Percentiles rank a stretch among this genome's conserved stretches.
Conservation (phyloP, 1,140 invertebrate genomes). For the Manduca sexta region DNA sequence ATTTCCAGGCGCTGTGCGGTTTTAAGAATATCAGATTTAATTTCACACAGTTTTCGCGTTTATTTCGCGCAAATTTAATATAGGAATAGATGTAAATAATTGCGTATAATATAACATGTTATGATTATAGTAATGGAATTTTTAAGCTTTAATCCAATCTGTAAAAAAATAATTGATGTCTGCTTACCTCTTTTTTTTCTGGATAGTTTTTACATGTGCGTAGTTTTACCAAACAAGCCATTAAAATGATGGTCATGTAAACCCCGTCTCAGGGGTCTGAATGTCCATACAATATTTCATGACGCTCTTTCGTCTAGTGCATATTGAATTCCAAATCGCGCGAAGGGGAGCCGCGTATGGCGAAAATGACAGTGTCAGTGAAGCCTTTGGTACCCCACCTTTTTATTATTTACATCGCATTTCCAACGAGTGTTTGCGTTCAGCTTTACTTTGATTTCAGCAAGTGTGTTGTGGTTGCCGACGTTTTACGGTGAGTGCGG, state of each 20-base stretch:
- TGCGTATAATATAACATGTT: too few species aligned
- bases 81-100: too few species aligned
- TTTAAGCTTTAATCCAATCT: background rate
- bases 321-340: constrained; percentile 65
- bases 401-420: constrained; percentile 72
- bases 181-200: background rate
- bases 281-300: constrained; percentile 38
- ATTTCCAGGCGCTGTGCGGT: background rate
- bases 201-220: background rate
- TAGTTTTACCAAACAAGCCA: too few species aligned
- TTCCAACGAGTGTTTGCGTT: constrained; percentile 70
- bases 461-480: constrained; percentile 44
- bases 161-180: background rate
- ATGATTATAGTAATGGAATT: too few species aligned
- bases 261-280: too few species aligned
- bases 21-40: background rate
- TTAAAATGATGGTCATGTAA: too few species aligned
- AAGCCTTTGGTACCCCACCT: constrained; percentile 48
- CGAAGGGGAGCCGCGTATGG: constrained; percentile 57
- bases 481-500: constrained; percentile 46
- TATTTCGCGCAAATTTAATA: too few species aligned
- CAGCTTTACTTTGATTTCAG: constrained; percentile 68
- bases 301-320: constrained; percentile 43
- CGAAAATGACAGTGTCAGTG: constrained; percentile 50
- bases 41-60: background rate